phyloP scores from a whole-genome alignment of 2,888 invertebrate species.

The Pammene aurita region DNA sequence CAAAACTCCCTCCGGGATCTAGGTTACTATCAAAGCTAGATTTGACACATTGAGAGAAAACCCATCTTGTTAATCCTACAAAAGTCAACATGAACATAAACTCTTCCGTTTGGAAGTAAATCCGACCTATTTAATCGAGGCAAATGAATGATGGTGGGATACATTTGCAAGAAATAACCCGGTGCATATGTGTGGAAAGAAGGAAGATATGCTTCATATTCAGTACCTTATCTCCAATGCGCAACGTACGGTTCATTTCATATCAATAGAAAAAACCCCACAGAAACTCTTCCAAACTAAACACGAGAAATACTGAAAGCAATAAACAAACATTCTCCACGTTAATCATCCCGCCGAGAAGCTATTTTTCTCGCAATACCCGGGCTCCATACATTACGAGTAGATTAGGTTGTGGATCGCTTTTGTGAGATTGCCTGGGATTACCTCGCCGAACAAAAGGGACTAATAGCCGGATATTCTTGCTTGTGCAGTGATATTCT shows the following conservation, averaged over 20 bases:
- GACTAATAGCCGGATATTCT: slow-evolving; percentile 47
- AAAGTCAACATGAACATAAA: too few species aligned
- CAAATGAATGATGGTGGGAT: too few species aligned
- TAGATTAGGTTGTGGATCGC: slow-evolving; percentile 62
- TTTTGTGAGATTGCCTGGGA: slow-evolving; percentile 64
- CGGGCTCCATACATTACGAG: slow-evolving; percentile 41
- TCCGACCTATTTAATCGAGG: too few species aligned
- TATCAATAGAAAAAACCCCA: background rate
- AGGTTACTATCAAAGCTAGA: too few species aligned
- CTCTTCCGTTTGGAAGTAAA: too few species aligned
- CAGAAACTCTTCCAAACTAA: background rate
- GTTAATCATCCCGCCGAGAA: slow-evolving; percentile 40
- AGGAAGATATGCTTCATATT: too few species aligned
- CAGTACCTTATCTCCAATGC: background rate
- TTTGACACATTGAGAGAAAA: too few species aligned
- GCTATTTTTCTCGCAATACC: slow-evolving; percentile 42
- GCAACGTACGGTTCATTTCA: background rate
- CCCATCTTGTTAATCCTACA: too few species aligned
- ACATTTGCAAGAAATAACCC: too few species aligned
- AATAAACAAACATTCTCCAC: slow-evolving; percentile 21
- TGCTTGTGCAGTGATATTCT: slow-evolving; percentile 39
- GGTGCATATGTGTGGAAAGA: too few species aligned
- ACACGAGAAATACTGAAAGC: slow-evolving; percentile 15
- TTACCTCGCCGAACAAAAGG: slow-evolving; percentile 62
- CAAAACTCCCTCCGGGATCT: too few species aligned